These are phyloP conservation scores for Chelmon rostratus DNA, from an alignment of 2,797 vertebrate species.

Conservation along the genomic window DNA sequence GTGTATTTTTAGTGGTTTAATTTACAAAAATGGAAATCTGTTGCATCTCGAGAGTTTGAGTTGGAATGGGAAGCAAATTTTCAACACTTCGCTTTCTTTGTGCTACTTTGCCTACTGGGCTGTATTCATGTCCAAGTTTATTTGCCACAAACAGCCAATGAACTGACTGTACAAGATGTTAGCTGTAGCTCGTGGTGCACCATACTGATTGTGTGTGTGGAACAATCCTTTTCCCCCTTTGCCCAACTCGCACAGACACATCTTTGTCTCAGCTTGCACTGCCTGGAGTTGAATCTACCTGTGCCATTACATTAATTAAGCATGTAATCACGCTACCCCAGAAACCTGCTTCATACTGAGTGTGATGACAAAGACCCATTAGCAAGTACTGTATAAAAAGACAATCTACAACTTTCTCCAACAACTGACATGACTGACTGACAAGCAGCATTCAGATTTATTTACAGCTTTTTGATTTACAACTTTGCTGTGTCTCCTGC, in stretches of 20 bases:
- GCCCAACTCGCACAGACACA: not conserved
- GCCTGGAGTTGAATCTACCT: not conserved
- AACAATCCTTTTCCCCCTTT: not conserved
- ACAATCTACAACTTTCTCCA: not conserved
- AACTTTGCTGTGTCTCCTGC: too few relatives aligned
- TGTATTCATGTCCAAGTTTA: not conserved
- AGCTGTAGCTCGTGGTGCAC: not conserved
- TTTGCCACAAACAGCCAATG: not conserved
- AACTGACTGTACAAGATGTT: not conserved
- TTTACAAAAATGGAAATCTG: not conserved
- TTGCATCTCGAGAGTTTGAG: too few relatives aligned
- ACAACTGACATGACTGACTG: too few relatives aligned
- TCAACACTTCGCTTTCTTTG: too few relatives aligned
- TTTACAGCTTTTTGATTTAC: too few relatives aligned
- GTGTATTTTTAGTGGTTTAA: not conserved
- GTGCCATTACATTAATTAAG: not conserved
- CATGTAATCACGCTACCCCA: not conserved
- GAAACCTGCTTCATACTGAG: not conserved
- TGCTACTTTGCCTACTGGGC: too few relatives aligned
- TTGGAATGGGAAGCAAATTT: too few relatives aligned
- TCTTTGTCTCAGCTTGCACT: not conserved
- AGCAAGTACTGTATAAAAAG: not conserved
- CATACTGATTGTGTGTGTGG: not conserved
- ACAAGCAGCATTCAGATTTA: too few relatives aligned
- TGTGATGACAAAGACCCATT: not conserved